These are phyloP conservation scores for Ardeotis arabs DNA, from an alignment of 2,113 vertebrate genomes.

Conservation along the genomic window DNA sequence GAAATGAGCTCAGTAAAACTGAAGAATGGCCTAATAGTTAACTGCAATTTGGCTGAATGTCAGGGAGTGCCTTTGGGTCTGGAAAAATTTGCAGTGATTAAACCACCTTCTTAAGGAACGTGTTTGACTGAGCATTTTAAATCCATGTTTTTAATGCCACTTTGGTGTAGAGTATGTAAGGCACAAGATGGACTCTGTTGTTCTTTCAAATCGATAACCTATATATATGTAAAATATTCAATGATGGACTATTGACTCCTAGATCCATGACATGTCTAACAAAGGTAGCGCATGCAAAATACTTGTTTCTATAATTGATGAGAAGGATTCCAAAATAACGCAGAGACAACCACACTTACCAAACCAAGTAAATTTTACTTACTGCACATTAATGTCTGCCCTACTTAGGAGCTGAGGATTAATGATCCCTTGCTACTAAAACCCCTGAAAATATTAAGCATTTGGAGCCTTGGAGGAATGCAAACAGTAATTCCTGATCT, in stretches of 20 bases:
- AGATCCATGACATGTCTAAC: neutral
- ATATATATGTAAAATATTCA: neutral
- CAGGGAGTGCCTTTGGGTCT: slow-evolving; percentile 42
- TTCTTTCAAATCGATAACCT: neutral
- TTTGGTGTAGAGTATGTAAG: neutral
- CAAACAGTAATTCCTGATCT: neutral
- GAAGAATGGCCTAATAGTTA: slow-evolving; percentile 32
- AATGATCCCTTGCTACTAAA: neutral
- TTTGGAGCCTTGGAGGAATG: neutral
- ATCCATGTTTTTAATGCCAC: neutral
- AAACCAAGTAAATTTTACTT: neutral
- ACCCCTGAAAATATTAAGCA: neutral
- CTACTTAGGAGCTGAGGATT: neutral
- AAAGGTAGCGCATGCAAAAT: neutral
- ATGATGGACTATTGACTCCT: neutral
- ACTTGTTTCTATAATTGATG: neutral
- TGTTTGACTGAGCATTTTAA: neutral
- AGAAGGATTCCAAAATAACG: neutral
- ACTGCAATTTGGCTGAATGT: slow-evolving; percentile 51
- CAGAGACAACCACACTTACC: neutral
- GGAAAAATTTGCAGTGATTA: slow-evolving; percentile 49
- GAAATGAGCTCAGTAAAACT: slow-evolving; percentile 15
- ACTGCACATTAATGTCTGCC: neutral
- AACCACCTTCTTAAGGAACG: slow-evolving; percentile 6
- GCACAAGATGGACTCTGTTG: neutral